Percentiles rank a stretch among this genome's conserved stretches.
These are phyloP conservation scores for Neosalanx taihuensis DNA, from an alignment of 2,797 vertebrate species.

Conservation along the genomic window DNA sequence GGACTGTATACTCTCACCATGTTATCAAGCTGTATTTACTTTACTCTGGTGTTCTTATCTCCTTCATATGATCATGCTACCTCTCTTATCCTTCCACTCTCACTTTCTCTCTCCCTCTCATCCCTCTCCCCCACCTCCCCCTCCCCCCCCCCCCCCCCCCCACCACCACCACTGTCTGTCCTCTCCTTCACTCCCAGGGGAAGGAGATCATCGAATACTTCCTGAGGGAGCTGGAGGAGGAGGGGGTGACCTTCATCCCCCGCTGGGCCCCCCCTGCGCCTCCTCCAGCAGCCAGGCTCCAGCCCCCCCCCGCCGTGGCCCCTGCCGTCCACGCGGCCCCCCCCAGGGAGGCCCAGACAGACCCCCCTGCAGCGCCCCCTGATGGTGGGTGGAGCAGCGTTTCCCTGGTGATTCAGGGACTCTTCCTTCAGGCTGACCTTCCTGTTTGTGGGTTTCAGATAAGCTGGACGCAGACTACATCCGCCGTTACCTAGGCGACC, in stretches of 20 bases:
- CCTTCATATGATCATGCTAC: not conserved
- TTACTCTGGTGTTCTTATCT: too few relatives aligned
- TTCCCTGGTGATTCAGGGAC: not conserved
- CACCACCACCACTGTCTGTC: not conserved
- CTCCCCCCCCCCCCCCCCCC: too few relatives aligned
- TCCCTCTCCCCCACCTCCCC: not conserved
- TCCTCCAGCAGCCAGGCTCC: slow-evolving; percentile 32
- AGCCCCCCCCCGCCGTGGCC: slow-evolving; percentile 51
- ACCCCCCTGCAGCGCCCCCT: slow-evolving; percentile 70
- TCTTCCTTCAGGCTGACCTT: not conserved
- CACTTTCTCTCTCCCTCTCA: not conserved
- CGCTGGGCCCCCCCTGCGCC: slow-evolving; percentile 72
- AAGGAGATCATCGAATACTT: slow-evolving; percentile 96
- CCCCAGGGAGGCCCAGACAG: slow-evolving; percentile 61
- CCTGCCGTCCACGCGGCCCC: slow-evolving; percentile 52
- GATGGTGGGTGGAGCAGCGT: slow-evolving; percentile 71
- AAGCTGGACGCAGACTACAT: slow-evolving; percentile 94
- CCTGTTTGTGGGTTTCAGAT: slow-evolving; percentile 68
- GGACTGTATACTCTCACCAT: not conserved
- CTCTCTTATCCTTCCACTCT: too few relatives aligned
- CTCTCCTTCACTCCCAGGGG: slow-evolving; percentile 70
- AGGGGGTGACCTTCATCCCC: slow-evolving; percentile 83
- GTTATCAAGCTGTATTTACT: slow-evolving; percentile 2
- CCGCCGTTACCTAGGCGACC: slow-evolving; percentile 88
- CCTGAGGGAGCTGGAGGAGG: slow-evolving; percentile 84